Conservation (phyloP, 2,888 invertebrate genomes). For the Hoplodrina ambigua region DNA sequence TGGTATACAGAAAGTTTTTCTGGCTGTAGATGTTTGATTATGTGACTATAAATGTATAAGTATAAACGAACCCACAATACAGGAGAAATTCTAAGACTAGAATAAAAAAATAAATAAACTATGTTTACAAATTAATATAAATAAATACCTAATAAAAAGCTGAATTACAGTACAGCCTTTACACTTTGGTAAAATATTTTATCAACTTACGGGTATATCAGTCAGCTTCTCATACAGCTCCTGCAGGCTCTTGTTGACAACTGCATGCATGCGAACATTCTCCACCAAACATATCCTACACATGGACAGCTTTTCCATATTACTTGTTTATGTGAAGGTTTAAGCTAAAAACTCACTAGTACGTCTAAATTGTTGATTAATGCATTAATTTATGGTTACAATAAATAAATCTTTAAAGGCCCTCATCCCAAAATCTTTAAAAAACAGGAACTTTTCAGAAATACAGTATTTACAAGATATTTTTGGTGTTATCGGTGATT, state of each 20-base stretch:
- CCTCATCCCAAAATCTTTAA: neutral
- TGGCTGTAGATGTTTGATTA: too few species aligned
- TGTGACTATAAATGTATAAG: too few species aligned
- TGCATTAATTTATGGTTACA: neutral
- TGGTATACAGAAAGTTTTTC: too few species aligned
- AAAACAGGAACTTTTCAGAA: neutral
- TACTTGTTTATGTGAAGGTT: neutral
- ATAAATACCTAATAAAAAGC: too few species aligned
- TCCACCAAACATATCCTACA: constrained; percentile 73
- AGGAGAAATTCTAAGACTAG: too few species aligned
- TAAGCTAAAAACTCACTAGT: neutral
- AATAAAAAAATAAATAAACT: too few species aligned
- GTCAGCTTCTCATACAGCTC: constrained; percentile 75
- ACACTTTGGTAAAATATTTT: too few species aligned
- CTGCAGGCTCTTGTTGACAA: constrained; percentile 69
- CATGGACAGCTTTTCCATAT: constrained; percentile 42
- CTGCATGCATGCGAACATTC: constrained; percentile 63
- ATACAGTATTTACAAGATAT: neutral
- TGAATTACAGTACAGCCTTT: too few species aligned
- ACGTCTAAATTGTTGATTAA: neutral
- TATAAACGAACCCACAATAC: too few species aligned
- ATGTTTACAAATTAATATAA: too few species aligned
- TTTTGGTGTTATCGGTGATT: too few species aligned
- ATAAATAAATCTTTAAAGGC: neutral
- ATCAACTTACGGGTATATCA: constrained; percentile 67